Conservation (phyloP, 2,797 vertebrate genomes). For the Hybognathus amarus region DNA sequence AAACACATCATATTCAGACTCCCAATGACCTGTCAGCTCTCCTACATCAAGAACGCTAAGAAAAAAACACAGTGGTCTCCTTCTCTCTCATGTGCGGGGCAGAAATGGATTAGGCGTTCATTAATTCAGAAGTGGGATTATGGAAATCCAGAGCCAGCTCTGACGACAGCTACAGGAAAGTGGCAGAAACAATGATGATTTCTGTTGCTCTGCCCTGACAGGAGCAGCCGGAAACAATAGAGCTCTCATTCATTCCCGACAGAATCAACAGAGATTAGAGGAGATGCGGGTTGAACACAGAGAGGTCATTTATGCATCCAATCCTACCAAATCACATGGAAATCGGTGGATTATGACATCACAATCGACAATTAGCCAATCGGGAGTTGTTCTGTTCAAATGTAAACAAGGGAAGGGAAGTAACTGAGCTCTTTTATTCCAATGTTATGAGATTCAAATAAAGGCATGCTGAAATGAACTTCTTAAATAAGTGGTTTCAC, state of each 20-base stretch:
- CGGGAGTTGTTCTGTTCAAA: slow-evolving; percentile 39
- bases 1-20: not conserved
- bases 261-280: slow-evolving; percentile 76
- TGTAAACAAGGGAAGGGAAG: not conserved
- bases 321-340: slow-evolving; percentile 65
- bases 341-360: slow-evolving; percentile 69
- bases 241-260: slow-evolving; percentile 72
- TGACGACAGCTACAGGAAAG: slow-evolving; percentile 62
- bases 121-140: slow-evolving; percentile 81
- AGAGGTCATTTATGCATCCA: slow-evolving; percentile 60
- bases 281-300: slow-evolving; percentile 58
- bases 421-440: not conserved
- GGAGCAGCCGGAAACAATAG: slow-evolving; percentile 71
- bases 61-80: slow-evolving; percentile 53
- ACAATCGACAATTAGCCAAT: slow-evolving; percentile 62
- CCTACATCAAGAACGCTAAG: not conserved
- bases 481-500: no score
- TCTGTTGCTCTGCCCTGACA: slow-evolving; percentile 75
- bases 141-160: slow-evolving; percentile 71
- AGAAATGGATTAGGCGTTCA: slow-evolving; percentile 72
- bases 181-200: slow-evolving; percentile 74
- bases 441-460: not conserved
- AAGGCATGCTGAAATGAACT: not conserved
- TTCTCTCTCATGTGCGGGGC: slow-evolving; percentile 63
- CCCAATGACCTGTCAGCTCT: not conserved